Evolutionary conservation across 2,797 vertebrate species (phyloP).

Genomic region (Dromococcyx pavoninus): DNA sequence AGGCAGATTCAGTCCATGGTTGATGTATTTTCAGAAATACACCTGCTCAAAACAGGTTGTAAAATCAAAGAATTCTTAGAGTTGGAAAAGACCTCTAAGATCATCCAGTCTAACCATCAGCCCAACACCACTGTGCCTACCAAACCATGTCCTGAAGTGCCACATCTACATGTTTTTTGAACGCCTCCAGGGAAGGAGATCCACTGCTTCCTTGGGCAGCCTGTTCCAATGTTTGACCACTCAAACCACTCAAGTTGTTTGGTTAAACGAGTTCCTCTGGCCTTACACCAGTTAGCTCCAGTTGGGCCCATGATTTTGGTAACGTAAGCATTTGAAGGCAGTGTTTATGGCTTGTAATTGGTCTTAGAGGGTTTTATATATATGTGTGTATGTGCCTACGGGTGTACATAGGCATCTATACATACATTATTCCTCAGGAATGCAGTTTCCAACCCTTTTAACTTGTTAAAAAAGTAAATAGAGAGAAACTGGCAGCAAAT

Average conservation of each 20-base stretch:
- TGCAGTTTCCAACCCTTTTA: slow-evolving; percentile 1
- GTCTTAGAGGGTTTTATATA: background rate
- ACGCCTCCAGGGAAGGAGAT: too few relatives aligned
- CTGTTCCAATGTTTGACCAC: too few relatives aligned
- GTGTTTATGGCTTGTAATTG: slow-evolving; percentile 36
- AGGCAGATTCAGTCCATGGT: background rate
- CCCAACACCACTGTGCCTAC: too few relatives aligned
- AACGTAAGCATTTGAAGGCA: background rate
- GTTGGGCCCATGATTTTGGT: background rate
- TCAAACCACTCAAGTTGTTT: background rate
- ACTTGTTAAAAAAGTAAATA: slow-evolving; percentile 50
- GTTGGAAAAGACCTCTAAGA: too few relatives aligned
- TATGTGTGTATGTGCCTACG: background rate
- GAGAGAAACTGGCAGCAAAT: slow-evolving; percentile 54
- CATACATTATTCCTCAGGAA: background rate
- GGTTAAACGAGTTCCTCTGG: background rate
- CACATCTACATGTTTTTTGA: too few relatives aligned
- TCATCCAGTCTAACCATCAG: too few relatives aligned
- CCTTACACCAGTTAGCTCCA: background rate
- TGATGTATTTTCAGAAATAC: background rate
- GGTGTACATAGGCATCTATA: background rate
- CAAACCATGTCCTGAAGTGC: too few relatives aligned
- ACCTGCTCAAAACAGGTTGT: background rate
- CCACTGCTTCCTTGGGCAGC: too few relatives aligned
- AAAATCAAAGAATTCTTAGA: too few relatives aligned